Evolutionary conservation across 2,797 vertebrate genomes (phyloP), one percentile per base, ranked within the genome.

Genomic region (Tympanoctomys barrerae): DNA sequence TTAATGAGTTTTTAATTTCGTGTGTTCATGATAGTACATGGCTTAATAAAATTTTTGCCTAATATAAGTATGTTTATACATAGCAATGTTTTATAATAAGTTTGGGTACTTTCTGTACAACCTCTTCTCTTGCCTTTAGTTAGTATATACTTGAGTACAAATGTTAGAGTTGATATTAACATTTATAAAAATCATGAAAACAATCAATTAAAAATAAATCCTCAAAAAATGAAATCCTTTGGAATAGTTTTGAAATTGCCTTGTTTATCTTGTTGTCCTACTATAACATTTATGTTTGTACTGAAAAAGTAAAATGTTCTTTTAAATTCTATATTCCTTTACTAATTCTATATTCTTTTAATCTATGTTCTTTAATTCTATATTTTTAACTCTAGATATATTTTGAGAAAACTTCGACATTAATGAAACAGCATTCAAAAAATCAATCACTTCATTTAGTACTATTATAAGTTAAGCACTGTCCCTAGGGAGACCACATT

Each of bases 171-270:
- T 92, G 70, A 59, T 84, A 94, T 91, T 87, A 77, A 75, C 28
- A 46, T 39, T 81, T 24, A 18, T n/a, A 80, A 49, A 93, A 16
- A 42, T 94, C 52, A 81, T 59, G 62, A 91, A 80, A 28, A 59
- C 64, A 59, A 73, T 57, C 11, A 85, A 46, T 79, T 89, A 49
- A 90, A 93, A 82, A 59, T 1, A 94, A 91, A 66, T 77, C 16
- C 7, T 95, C 22, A 18, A 57, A 57, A 57, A 57, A 16, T 42
- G 1, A 94, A 92, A 66, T 80, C 19, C 4, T 94, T 57, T 64
- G 64, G 14, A 71, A 93, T 83, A 61, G 77, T 88, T 94, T 92
- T 46, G 70, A 94, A 95, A 71, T 75, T 84, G 70, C 22, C 10
- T 59, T 84, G 64, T 80, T 66, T 11, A 84, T 24, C 2, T 52